Conservation (phyloP, 2,113 vertebrate genomes). For the Gallinago jamesoni region DNA sequence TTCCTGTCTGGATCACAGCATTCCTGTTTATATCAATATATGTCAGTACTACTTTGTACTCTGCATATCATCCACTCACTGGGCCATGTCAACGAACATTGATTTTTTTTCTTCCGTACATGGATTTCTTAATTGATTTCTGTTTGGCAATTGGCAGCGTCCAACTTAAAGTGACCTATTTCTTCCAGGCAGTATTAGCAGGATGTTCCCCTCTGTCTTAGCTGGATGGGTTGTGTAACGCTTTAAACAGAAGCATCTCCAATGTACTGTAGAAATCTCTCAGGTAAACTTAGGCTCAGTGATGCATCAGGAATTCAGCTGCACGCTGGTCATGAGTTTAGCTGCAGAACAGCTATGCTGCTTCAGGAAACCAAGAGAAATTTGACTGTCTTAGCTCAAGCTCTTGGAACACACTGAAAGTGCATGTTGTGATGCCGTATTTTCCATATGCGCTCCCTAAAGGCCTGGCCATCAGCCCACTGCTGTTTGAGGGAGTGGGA, state of each 20-base stretch:
- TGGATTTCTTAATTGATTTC: slow-evolving; percentile 1
- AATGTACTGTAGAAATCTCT: background rate
- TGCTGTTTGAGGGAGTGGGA: background rate
- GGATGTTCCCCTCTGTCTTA: background rate
- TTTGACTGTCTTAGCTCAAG: background rate
- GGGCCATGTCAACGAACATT: background rate
- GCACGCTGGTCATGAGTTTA: background rate
- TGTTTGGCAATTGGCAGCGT: background rate
- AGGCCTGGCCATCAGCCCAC: background rate
- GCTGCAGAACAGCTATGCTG: background rate
- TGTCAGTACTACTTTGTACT: background rate
- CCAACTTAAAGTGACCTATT: background rate
- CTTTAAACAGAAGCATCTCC: background rate
- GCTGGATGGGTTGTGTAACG: background rate
- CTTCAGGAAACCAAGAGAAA: background rate
- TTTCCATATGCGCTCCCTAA: background rate
- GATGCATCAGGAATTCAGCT: background rate
- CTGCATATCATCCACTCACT: background rate
- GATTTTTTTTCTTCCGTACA: background rate
- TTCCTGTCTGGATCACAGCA: background rate
- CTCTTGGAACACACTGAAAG: background rate
- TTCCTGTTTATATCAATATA: background rate
- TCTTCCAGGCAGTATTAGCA: background rate
- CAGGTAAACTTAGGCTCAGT: background rate
- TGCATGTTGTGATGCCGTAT: rapidly evolving